phyloP scores from a whole-genome alignment of 2,113 vertebrate species.

The Rhea americana region DNA sequence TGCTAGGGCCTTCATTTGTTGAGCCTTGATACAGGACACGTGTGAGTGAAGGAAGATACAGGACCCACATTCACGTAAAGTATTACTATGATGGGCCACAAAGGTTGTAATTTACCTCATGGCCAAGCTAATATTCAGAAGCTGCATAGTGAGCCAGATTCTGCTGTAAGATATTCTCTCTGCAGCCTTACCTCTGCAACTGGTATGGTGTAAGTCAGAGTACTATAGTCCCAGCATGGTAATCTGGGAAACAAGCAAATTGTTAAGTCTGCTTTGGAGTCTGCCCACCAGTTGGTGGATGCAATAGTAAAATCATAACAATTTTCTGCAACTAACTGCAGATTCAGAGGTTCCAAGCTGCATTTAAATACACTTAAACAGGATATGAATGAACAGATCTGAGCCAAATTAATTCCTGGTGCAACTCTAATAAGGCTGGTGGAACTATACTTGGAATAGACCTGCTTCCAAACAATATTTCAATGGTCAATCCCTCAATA shows the following conservation, averaged over 20 bases:
- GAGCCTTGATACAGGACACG: not conserved
- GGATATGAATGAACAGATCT: not conserved
- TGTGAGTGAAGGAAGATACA: not conserved
- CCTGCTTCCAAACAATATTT: not conserved
- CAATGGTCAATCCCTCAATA: not conserved
- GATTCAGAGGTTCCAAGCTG: not conserved
- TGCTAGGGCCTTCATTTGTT: not conserved
- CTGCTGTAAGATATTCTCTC: not conserved
- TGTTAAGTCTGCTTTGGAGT: not conserved
- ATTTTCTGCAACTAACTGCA: not conserved
- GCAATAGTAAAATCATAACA: not conserved
- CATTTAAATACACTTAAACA: constrained; percentile 11
- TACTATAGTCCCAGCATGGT: not conserved
- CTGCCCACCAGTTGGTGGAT: not conserved
- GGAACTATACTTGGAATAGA: not conserved
- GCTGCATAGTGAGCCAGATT: not conserved
- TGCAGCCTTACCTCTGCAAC: not conserved
- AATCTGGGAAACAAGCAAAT: not conserved
- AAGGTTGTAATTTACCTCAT: not conserved
- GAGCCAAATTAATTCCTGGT: not conserved
- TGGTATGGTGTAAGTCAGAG: not conserved
- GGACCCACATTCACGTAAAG: not conserved
- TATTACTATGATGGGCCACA: not conserved
- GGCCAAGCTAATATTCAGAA: not conserved
- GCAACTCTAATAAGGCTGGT: not conserved